Evolutionary conservation across 2,113 vertebrate genomes (phyloP), one percentile per base, ranked within the genome.

Genomic region (Nesoenas mayeri): DNA sequence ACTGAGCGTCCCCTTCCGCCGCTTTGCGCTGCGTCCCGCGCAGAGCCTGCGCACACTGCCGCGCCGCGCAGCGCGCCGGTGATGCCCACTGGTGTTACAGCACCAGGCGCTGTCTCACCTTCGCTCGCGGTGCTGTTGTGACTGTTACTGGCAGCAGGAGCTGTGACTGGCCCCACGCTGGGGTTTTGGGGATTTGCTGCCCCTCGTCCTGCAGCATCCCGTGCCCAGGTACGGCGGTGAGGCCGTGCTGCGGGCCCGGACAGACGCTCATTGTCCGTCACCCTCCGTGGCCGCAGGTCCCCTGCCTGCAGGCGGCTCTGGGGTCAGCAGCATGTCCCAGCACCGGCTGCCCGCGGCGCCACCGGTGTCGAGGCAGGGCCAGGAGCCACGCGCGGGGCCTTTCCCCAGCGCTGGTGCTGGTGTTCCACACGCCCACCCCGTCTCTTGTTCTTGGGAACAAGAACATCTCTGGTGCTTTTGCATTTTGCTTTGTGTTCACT

Each of bases 201-300:
- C 51, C 53, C 16, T 2, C 2, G 3, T 11, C 29, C 51, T 22
- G 31, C 2, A 4, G 53, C 34, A 2, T 29, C 44, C 48, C 1
- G 0, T 42, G 42, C 42, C 42, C 42, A 15, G 42, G 15, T 42
- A 42, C 42, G 6, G 40, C 14, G 40, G 11, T 1, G 12, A 9
- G 17, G 58, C 58, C 5, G n/a, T 16, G 51, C 61, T 67, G 40
- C 1, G 2, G n/a, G 14, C 47, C 47, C 29, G 64, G 10, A 2
- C 3, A 24, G 19, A 3, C 5, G 4, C 61, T 28, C 4, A 0
- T 21, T 22, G 1, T 9, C 20, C 3, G 0, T 47, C 58, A 5
- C 16, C 31, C 12, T 13, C 42, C 15, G 14, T 42, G 42, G 42
- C 42, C 15, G 15, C 42, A 42, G 42, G 42, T 15, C 42, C 42